Conservation (phyloP, 53 echinoderm and acorn worm genomes). For the Actinopyga echinites region DNA sequence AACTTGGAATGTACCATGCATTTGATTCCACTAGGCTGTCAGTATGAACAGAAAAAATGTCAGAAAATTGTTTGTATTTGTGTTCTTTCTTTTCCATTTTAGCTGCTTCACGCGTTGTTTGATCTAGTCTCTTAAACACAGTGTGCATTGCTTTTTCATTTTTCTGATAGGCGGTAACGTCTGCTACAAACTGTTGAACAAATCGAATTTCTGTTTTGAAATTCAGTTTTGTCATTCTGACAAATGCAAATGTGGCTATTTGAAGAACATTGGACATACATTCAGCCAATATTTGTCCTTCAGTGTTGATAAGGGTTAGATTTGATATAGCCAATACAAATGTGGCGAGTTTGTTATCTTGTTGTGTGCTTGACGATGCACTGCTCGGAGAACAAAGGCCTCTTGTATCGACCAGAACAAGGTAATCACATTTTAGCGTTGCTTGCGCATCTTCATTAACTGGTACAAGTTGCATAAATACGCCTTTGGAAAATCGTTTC, state of each 20-base stretch:
- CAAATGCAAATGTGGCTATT: slow-evolving; percentile 23
- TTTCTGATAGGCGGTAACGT: background rate
- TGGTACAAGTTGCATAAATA: background rate
- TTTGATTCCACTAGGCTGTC: background rate
- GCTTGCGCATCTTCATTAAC: background rate
- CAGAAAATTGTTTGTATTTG: background rate
- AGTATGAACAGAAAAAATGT: background rate
- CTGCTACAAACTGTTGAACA: slow-evolving; percentile 31
- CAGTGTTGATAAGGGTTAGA: slow-evolving; percentile 7
- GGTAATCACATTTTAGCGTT: background rate
- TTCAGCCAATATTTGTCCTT: background rate
- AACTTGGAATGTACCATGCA: slow-evolving; percentile 1
- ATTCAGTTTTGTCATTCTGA: slow-evolving; percentile 22
- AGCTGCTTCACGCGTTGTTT: background rate
- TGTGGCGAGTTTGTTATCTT: slow-evolving; percentile 35
- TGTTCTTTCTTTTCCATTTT: background rate
- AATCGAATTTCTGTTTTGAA: background rate
- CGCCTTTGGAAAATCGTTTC: background rate
- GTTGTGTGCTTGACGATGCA: too few species aligned
- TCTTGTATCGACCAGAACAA: slow-evolving; percentile 10
- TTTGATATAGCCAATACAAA: slow-evolving; percentile 22
- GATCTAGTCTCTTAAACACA: background rate
- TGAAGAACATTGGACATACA: slow-evolving; percentile 22
- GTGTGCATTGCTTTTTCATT: background rate
- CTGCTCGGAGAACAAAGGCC: background rate